Evolutionary conservation across 1,140 invertebrate genomes (phyloP).

Genomic region (Geopemphigus sp.): DNA sequence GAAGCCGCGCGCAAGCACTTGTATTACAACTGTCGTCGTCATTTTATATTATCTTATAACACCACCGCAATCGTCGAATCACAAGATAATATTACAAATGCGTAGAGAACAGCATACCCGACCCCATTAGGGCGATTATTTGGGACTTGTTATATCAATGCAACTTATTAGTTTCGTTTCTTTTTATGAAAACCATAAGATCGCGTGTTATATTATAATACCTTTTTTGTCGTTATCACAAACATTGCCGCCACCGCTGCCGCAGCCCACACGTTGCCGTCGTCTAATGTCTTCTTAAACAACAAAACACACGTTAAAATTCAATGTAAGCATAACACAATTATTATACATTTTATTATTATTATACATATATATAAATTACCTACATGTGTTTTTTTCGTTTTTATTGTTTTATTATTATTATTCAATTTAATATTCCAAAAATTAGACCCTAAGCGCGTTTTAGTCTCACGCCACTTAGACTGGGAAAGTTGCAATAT

Average conservation of each 20-base stretch:
- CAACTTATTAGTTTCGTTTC: too few species aligned
- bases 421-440: slow-evolving; percentile 16
- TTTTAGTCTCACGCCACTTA: slow-evolving; percentile 12
- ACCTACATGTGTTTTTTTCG: slow-evolving; percentile 1
- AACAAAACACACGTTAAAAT: background rate
- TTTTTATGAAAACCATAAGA: too few species aligned
- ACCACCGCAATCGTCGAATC: background rate
- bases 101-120: too few species aligned
- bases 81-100: too few species aligned
- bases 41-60: too few species aligned
- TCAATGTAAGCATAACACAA: background rate
- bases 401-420: slow-evolving; percentile 23
- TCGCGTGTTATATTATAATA: too few species aligned
- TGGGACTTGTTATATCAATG: too few species aligned
- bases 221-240: too few species aligned
- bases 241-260: too few species aligned
- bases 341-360: slow-evolving; percentile 15
- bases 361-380: slow-evolving; percentile 20
- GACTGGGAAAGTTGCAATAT: slow-evolving; percentile 45
- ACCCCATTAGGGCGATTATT: too few species aligned
- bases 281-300: background rate
- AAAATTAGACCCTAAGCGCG: slow-evolving; percentile 12
- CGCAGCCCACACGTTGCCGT: background rate
- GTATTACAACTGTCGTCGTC: background rate
- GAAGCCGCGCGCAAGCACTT: slow-evolving; percentile 1